Base-by-base conservation (phyloP, 2,797 vertebrate species). In the Lateolabrax maculatus region DNA sequence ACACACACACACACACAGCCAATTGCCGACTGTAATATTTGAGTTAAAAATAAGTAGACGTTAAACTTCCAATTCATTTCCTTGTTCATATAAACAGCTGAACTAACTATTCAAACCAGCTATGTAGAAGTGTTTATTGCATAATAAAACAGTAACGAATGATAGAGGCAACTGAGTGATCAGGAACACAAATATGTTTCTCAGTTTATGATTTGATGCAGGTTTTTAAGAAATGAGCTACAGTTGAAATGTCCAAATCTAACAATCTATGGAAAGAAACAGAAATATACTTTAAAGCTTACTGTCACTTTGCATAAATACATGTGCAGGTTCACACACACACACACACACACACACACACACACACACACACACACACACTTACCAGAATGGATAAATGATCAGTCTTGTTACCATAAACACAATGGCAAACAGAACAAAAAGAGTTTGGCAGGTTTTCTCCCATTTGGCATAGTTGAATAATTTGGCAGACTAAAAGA, bases 311-410 rank as follows among this genome's bases (percentile, higher is more conserved):
- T 31, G 1, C 9, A 37, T 36, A 34, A n/a, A 34, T 34, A 34
- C 31, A 34, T 34, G 31, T 34, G 31, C 31, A 34, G 31, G 6
- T 34, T 34, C 0, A 12, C 12, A 27, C 27, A 4, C 21, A 39
- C 12, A 52, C 5, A 53, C 49, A 48, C 4, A 34, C 9, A 29
- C 58, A 39, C 53, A 51, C 18, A 23, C 25, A 69, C 48, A 63
- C 63, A 74, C 15, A 46, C 60, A 63, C 44, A 41, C 4, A 61
- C 39, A 58, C 16, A 60, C 23, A 29, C 21, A 52, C 21, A 43
- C 12, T 97, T 93, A 99, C 98, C 98, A 99, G 84, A 96, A 97
- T 7, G 98, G 98, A 75, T 97, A 98, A 70, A 99, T 92, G 67
- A 99, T 74, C 31, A 99, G 94, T 13, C 98, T 95, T 1, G 96